Evolutionary conservation across 1,140 invertebrate genomes (phyloP).

Genomic region (Protaetia brevitarsis): DNA sequence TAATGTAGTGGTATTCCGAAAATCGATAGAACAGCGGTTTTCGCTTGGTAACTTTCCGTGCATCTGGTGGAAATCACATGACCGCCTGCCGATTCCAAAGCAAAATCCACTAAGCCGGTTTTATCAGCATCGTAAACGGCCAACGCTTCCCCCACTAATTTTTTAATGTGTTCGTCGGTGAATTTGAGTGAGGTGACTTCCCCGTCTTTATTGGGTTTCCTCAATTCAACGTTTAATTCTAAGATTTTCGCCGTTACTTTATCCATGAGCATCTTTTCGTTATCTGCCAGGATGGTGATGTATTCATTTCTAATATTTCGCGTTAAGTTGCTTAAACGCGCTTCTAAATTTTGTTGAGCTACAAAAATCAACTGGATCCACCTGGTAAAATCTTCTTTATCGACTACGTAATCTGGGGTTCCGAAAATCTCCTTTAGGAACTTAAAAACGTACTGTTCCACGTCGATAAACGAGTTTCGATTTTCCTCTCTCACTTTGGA

Average conservation of each 20-base stretch:
- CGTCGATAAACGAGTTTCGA: constrained; percentile 35
- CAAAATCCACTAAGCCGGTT: constrained; percentile 83
- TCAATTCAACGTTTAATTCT: neutral
- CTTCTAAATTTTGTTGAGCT: constrained; percentile 51
- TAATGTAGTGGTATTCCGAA: constrained; percentile 86
- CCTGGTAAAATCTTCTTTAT: constrained; percentile 46
- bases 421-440: constrained; percentile 41
- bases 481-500: constrained; percentile 35
- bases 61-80: constrained; percentile 88
- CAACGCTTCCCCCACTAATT: constrained; percentile 72
- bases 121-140: constrained; percentile 88
- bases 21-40: constrained; percentile 76
- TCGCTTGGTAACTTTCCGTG: constrained; percentile 84
- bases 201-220: neutral
- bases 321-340: constrained; percentile 44
- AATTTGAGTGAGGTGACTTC: constrained; percentile 19
- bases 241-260: constrained; percentile 34
- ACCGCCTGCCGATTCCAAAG: constrained; percentile 86
- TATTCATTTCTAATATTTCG: constrained; percentile 48
- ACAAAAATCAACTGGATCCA: constrained; percentile 52
- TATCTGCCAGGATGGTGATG: constrained; percentile 50
- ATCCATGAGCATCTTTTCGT: constrained; percentile 48
- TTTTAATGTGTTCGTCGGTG: constrained; percentile 59
- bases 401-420: constrained; percentile 35
- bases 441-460: constrained; percentile 37